Conservation (phyloP, 2,113 vertebrate species). For the Tretioscincus oriximinensis region DNA sequence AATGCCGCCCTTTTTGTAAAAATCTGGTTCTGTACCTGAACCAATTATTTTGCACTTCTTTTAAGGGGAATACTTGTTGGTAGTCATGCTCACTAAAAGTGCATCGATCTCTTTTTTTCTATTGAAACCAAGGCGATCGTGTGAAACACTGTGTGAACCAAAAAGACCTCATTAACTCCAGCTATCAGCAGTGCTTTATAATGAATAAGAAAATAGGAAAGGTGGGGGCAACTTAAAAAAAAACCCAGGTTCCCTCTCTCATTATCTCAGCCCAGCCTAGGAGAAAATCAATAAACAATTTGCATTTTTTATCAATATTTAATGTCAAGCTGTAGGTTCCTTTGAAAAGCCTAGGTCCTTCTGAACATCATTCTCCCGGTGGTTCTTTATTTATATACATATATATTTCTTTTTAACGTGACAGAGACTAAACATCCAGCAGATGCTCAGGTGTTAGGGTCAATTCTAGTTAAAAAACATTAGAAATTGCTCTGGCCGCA, state of each 20-base stretch:
- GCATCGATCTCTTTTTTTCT: constrained; percentile 64
- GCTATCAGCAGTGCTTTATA: constrained; percentile 56
- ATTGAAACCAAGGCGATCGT: constrained; percentile 48
- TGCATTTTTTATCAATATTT: constrained; percentile 91
- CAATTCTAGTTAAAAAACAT: constrained; percentile 69
- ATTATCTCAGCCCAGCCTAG: constrained; percentile 66
- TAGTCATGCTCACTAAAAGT: constrained; percentile 53
- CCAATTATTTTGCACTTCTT: constrained; percentile 55
- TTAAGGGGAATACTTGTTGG: constrained; percentile 41
- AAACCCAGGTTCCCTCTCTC: constrained; percentile 58
- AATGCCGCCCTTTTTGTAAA: constrained; percentile 11
- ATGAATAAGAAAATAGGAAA: constrained; percentile 24
- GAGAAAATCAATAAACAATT: constrained; percentile 84
- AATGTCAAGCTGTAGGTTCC: constrained; percentile 80
- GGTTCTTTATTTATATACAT: neutral
- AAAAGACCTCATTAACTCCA: constrained; percentile 67
- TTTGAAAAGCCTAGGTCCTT: constrained; percentile 71
- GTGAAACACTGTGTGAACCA: constrained; percentile 58
- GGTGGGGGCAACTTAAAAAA: constrained; percentile 1
- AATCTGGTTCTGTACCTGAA: constrained; percentile 47
- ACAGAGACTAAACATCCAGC: constrained; percentile 75
- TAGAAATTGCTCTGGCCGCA: constrained; percentile 63
- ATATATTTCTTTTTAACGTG: constrained; percentile 64
- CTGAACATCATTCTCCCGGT: constrained; percentile 52
- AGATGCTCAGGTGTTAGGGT: constrained; percentile 68